A percentile compares a stretch with the other conserved stretches of the same genome.
Conservation (phyloP, 2,797 vertebrate species). For the Manis javanica region DNA sequence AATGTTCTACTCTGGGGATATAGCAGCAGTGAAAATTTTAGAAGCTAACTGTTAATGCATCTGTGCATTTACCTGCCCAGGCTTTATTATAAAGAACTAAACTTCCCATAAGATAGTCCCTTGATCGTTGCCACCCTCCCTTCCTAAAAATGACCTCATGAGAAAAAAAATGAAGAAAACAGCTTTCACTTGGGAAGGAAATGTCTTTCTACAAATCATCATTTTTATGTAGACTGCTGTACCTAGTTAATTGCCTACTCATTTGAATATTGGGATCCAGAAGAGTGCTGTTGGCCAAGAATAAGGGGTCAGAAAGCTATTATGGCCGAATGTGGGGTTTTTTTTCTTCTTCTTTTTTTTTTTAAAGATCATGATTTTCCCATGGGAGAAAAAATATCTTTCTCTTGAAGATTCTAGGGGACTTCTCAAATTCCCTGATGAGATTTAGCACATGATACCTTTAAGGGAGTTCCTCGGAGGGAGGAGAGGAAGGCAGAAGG, state of each 20-base stretch:
- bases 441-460: constrained; percentile 66
- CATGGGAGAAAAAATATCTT: neutral
- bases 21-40: constrained; percentile 41
- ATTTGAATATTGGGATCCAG: constrained; percentile 59
- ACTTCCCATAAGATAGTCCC: constrained; percentile 70
- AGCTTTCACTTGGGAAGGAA: neutral
- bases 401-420: constrained; percentile 60
- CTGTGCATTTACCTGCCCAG: constrained; percentile 47
- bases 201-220: constrained; percentile 19
- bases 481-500: constrained; percentile 20
- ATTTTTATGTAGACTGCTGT: constrained; percentile 49
- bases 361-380: constrained; percentile 53
- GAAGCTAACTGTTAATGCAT: neutral
- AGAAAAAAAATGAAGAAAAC: constrained; percentile 27
- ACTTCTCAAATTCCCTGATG: constrained; percentile 64
- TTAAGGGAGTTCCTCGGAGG: constrained; percentile 77
- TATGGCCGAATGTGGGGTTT: neutral
- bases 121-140: constrained; percentile 54
- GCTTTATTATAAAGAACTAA: constrained; percentile 71
- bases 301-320: constrained; percentile 71
- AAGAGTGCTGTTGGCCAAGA: constrained; percentile 50
- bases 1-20: constrained; percentile 49
- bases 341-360: neutral
- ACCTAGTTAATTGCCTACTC: constrained; percentile 47
- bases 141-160: constrained; percentile 60